phyloP scores from a whole-genome alignment of 1,140 invertebrate species.

The Venturia canescens region DNA sequence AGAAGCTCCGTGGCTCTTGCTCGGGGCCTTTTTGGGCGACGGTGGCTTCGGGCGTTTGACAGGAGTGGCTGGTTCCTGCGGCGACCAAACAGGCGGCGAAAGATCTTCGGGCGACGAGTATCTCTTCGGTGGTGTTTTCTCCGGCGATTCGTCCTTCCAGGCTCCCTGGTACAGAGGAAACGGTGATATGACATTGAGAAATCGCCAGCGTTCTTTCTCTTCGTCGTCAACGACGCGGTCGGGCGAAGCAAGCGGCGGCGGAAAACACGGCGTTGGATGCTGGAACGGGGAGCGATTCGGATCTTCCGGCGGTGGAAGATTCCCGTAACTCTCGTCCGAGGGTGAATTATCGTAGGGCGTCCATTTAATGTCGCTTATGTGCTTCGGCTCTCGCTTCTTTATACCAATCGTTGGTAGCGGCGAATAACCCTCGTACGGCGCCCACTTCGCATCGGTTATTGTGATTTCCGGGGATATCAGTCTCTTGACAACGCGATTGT shows the following conservation, averaged over 20 bases:
- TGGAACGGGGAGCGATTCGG: slow-evolving; percentile 62
- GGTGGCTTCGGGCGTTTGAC: slow-evolving; percentile 58
- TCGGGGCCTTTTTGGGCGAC: slow-evolving; percentile 54
- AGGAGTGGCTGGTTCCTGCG: slow-evolving; percentile 59
- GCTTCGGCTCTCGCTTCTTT: slow-evolving; percentile 69
- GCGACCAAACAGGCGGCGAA: slow-evolving; percentile 68
- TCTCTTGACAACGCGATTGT: slow-evolving; percentile 68
- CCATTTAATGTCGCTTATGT: slow-evolving; percentile 73
- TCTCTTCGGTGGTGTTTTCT: slow-evolving; percentile 61
- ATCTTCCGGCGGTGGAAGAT: slow-evolving; percentile 58
- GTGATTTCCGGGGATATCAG: slow-evolving; percentile 72
- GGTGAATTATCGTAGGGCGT: slow-evolving; percentile 69
- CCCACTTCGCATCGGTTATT: slow-evolving; percentile 70
- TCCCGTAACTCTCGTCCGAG: slow-evolving; percentile 47
- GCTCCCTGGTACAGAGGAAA: slow-evolving; percentile 75
- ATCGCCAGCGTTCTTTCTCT: slow-evolving; percentile 66
- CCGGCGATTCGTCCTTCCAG: slow-evolving; percentile 73
- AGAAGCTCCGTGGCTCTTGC: slow-evolving; percentile 53
- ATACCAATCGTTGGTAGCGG: slow-evolving; percentile 71
- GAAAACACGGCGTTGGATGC: slow-evolving; percentile 70
- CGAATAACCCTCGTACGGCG: slow-evolving; percentile 73
- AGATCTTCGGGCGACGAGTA: slow-evolving; percentile 56
- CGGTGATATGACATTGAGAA: slow-evolving; percentile 71
- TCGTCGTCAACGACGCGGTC: slow-evolving; percentile 64
- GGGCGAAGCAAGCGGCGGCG: slow-evolving; percentile 62